phyloP scores from a whole-genome alignment of 1,140 invertebrate genomes.

The Bombus impatiens region DNA sequence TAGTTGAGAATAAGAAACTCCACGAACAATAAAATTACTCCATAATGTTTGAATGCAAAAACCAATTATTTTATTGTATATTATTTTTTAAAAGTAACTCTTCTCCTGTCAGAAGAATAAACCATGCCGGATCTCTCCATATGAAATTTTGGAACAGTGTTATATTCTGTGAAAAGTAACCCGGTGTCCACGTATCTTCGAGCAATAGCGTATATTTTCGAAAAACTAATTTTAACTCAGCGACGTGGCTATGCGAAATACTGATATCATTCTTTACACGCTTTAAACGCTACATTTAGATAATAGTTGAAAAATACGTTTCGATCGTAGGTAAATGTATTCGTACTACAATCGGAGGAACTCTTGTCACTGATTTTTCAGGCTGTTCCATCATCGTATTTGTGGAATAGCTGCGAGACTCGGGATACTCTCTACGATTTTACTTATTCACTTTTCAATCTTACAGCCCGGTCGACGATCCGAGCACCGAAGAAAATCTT shows the following conservation, averaged over 20 bases:
- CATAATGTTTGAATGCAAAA: no score
- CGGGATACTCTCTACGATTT: slow-evolving; percentile 51
- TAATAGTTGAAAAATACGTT: not conserved
- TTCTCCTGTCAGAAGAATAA: no score
- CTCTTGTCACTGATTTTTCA: slow-evolving; percentile 28
- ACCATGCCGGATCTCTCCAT: no score
- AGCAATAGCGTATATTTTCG: not conserved
- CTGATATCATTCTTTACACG: not conserved
- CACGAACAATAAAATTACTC: no score
- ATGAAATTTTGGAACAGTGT: no score
- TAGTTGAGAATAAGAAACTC: no score
- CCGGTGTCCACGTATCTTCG: no score
- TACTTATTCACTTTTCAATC: slow-evolving; percentile 64
- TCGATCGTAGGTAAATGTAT: not conserved
- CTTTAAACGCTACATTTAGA: not conserved
- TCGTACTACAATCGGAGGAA: slow-evolving; percentile 9
- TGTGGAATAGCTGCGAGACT: slow-evolving; percentile 22
- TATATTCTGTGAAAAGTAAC: no score
- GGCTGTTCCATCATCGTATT: slow-evolving; percentile 9
- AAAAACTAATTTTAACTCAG: not conserved
- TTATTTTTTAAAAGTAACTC: no score
- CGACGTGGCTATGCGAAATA: not conserved
- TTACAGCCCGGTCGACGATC: not conserved
- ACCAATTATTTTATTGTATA: no score
- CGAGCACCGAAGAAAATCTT: slow-evolving; percentile 43